Percentiles rank a stretch among this genome's conserved stretches.
Conservation (phyloP, 1,140 invertebrate species). For the Medauroidea extradentata region DNA sequence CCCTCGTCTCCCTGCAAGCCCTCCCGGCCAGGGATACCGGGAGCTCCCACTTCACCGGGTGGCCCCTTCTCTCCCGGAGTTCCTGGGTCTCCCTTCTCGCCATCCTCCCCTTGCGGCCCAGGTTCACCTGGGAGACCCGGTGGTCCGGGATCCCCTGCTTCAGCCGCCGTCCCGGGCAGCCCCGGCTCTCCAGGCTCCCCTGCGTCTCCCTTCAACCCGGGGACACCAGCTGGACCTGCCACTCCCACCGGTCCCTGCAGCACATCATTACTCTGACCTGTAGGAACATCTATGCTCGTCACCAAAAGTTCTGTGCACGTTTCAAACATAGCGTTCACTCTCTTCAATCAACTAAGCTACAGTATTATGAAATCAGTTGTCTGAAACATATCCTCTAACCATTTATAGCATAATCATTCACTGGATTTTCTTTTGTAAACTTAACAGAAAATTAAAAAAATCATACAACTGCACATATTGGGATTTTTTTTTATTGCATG, state of each 20-base stretch:
- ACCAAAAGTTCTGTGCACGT: too few relatives aligned
- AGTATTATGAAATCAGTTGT: too few relatives aligned
- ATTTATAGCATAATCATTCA: too few relatives aligned
- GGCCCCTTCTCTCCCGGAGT: slow-evolving; percentile 51
- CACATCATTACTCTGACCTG: too few relatives aligned
- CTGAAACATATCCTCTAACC: too few relatives aligned
- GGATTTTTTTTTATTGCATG: too few relatives aligned
- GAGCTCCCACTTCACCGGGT: slow-evolving; percentile 27
- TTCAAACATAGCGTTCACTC: too few relatives aligned
- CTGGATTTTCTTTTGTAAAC: too few relatives aligned
- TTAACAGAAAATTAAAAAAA: too few relatives aligned
- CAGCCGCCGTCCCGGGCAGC: slow-evolving; percentile 31
- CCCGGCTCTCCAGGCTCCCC: slow-evolving; percentile 42
- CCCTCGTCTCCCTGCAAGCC: slow-evolving; percentile 32
- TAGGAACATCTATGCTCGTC: too few relatives aligned
- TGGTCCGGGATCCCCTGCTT: slow-evolving; percentile 34
- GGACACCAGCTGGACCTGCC: slow-evolving; percentile 32
- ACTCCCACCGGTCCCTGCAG: slow-evolving; percentile 28
- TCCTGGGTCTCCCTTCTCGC: slow-evolving; percentile 66
- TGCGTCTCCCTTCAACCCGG: slow-evolving; percentile 40
- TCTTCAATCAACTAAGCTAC: too few relatives aligned
- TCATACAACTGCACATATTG: too few relatives aligned
- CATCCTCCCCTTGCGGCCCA: slow-evolving; percentile 48
- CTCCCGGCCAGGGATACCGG: slow-evolving; percentile 33
- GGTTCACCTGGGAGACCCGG: slow-evolving; percentile 30